A percentile compares a stretch with the other conserved stretches of the same genome.
These are phyloP conservation scores for Blastobasis adustella DNA, from an alignment of 2,888 invertebrate genomes.

Conservation along the genomic window DNA sequence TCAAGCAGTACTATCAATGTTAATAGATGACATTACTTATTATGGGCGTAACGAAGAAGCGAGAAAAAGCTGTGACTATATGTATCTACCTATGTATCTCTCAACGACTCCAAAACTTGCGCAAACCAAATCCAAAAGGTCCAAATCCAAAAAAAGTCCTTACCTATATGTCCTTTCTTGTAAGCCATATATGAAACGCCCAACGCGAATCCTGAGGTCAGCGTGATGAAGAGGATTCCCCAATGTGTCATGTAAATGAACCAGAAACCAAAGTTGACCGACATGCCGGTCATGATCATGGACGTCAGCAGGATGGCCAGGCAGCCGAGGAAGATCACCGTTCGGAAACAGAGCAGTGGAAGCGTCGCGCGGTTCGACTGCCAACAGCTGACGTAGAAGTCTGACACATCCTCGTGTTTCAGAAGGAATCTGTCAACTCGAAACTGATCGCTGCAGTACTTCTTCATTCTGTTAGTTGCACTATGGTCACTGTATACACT, in stretches of 20 bases:
- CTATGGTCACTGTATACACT: too few relatives aligned
- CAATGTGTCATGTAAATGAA: constrained; percentile 59
- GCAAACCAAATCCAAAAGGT: background rate
- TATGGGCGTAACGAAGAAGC: too few relatives aligned
- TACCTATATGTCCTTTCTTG: constrained; percentile 40
- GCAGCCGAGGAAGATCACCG: constrained; percentile 40
- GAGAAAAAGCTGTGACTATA: too few relatives aligned
- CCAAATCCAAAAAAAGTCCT: constrained; percentile 19
- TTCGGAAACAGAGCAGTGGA: constrained; percentile 38
- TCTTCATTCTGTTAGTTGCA: constrained; percentile 17
- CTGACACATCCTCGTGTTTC: constrained; percentile 36
- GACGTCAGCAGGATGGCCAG: constrained; percentile 39
- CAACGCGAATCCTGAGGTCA: constrained; percentile 38
- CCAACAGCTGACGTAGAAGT: constrained; percentile 46
- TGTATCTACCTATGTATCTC: too few relatives aligned
- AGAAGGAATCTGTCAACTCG: constrained; percentile 30
- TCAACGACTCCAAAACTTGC: background rate
- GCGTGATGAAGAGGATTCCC: constrained; percentile 46
- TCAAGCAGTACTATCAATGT: too few relatives aligned
- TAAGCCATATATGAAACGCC: constrained; percentile 35
- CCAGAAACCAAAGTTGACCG: constrained; percentile 29
- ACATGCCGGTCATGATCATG: constrained; percentile 22
- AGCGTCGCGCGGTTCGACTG: constrained; percentile 39
- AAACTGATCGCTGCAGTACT: constrained; percentile 45
- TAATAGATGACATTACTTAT: too few relatives aligned